These are phyloP conservation scores for Psylliodes chrysocephalus DNA, from an alignment of 2,888 invertebrate species.

Conservation along the genomic window DNA sequence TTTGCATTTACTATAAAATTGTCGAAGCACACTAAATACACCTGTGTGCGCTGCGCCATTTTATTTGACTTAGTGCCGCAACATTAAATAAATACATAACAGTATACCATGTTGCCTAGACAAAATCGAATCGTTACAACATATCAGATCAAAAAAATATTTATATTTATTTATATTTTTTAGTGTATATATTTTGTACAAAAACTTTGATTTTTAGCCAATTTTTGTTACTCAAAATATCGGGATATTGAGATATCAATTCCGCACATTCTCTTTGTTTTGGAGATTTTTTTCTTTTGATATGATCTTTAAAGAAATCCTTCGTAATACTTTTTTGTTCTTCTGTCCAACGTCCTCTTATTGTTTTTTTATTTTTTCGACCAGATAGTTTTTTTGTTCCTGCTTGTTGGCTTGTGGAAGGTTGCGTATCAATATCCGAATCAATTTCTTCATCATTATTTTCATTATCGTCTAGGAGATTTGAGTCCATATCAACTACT, in stretches of 20 bases:
- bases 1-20: no score
- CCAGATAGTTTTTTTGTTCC: background rate
- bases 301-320: constrained; percentile 1
- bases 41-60: no score
- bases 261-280: background rate
- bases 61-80: no score
- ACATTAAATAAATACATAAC: no score
- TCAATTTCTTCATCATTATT: background rate
- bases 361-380: constrained; percentile 5
- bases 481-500: constrained; percentile 37
- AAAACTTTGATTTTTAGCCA: no score
- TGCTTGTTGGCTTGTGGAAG: background rate
- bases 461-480: constrained; percentile 16
- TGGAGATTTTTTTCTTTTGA: background rate
- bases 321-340: constrained; percentile 5
- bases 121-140: no score
- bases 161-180: constrained; percentile 6
- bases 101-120: no score
- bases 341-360: constrained; percentile 6
- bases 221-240: background rate
- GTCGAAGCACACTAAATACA: no score
- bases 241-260: background rate
- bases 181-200: constrained; percentile 4
- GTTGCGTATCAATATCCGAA: background rate
- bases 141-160: no score